Evolutionary conservation across 2,113 vertebrate genomes (phyloP).

Genomic region (Pimephales promelas): DNA sequence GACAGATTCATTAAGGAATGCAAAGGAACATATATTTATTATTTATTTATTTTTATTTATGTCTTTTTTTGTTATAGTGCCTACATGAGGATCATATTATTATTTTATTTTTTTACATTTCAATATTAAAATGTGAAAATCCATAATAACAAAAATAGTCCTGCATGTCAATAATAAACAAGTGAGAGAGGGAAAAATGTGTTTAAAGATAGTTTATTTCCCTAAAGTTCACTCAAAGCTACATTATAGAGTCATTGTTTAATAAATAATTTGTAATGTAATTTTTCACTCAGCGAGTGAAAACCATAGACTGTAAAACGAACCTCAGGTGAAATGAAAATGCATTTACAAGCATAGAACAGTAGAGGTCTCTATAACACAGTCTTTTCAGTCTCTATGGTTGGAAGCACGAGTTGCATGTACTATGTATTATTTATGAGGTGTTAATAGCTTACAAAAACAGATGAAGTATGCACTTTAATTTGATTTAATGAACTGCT

Average conservation of each 20-base stretch:
- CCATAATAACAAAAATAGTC: background rate
- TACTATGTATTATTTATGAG: constrained; percentile 63
- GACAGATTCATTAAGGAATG: too few species aligned
- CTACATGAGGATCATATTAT: too few species aligned
- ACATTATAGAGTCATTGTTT: background rate
- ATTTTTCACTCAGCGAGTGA: background rate
- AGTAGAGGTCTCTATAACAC: constrained; percentile 57
- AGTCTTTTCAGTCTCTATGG: constrained; percentile 3
- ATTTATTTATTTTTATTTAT: too few species aligned
- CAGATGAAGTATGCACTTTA: constrained; percentile 58
- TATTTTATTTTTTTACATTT: too few species aligned
- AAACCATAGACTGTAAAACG: background rate
- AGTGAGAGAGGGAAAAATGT: background rate
- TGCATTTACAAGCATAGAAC: constrained; percentile 31
- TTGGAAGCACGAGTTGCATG: constrained; percentile 36
- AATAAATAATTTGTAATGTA: background rate
- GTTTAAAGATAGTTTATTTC: background rate
- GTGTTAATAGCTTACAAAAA: constrained; percentile 54
- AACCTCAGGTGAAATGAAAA: background rate
- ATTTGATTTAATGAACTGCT: constrained; percentile 58
- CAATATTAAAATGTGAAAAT: background rate
- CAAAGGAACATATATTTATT: too few species aligned
- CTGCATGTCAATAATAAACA: background rate
- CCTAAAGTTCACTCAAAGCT: background rate
- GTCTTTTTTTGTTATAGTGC: too few species aligned